Evolutionary conservation across 2,797 vertebrate species (phyloP), one percentile per base, ranked within the genome.

Genomic region (Alca torda): DNA sequence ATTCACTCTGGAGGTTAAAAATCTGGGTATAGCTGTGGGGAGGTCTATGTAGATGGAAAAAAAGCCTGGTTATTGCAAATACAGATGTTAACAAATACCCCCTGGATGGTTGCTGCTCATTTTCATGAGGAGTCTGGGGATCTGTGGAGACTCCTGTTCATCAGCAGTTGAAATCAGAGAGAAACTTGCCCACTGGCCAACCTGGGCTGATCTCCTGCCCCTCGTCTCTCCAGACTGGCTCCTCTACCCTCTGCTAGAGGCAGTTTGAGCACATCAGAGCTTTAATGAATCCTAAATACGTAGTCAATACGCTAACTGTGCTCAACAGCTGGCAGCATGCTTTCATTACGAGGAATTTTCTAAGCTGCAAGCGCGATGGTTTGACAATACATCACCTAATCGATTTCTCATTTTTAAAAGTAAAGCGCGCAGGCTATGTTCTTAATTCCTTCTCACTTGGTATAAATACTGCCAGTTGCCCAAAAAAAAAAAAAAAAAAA

Each of bases 391-490:
- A 57, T 87, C 64, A n/a, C 79, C 69, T 95, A 65, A 95, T 90
- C 7, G 5, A 90, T 88, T 94, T 81, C 76, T 87, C 45, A 19
- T 94, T 95, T 94, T 95, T 87, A 79, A 50, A 88, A 91, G 78
- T 59, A 75, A 95, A 84, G 69, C 15, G 0, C 24, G 45, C 6
- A 1, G 68, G 60, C 75, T 89, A 5, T 64, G 45, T 87, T 93
- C 63, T 82, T 90, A 76, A 79, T 73, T 81, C 48, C 64, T 90
- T 82, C 25, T 23, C 4, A 2, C 37, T 83, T 95, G 25, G 57
- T 87, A 72, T 65, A 93, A 90, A 85, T 59, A 67, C 30, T 45
- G 45, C 6, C 45, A 59, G 50, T 59, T 90, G 46, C 50, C 15
- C 13, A 37, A 48, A 30, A 56, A 88, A 78, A 54, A 76, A 30